These are phyloP conservation scores for Micrasema minimum DNA, from an alignment of 1,140 invertebrate genomes.

Conservation along the genomic window DNA sequence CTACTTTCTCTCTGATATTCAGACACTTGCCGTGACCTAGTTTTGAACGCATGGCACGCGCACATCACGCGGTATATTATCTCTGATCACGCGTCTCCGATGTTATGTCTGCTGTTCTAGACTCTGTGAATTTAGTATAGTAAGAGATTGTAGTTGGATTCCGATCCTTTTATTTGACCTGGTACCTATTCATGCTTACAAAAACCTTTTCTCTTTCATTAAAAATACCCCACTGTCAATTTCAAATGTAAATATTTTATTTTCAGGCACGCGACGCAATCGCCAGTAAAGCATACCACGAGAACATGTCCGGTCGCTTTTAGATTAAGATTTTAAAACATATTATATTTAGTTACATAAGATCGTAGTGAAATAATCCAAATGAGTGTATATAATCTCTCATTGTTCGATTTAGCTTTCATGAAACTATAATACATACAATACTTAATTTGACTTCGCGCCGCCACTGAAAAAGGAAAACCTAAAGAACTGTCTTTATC, in stretches of 20 bases:
- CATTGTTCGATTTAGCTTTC: constrained; percentile 11
- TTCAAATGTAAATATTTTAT: constrained; percentile 14
- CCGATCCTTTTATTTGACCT: background rate
- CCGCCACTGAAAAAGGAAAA: constrained; percentile 5
- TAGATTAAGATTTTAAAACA: constrained; percentile 17
- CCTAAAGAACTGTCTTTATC: too few relatives aligned
- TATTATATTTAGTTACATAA: constrained; percentile 18
- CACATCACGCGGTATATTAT: too few relatives aligned
- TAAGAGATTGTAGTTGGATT: background rate
- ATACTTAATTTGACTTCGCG: constrained; percentile 19
- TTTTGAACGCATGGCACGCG: too few relatives aligned
- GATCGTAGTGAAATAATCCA: constrained; percentile 5
- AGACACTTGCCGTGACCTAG: too few relatives aligned
- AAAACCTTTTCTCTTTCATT: too few relatives aligned
- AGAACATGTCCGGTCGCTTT: constrained; percentile 20
- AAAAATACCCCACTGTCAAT: too few relatives aligned
- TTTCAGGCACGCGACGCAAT: constrained; percentile 50
- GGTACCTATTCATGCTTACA: background rate
- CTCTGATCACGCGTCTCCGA: too few relatives aligned
- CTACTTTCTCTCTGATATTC: background rate
- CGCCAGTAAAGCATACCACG: constrained; percentile 42
- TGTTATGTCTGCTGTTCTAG: too few relatives aligned
- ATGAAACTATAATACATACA: background rate
- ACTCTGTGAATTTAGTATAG: too few relatives aligned
- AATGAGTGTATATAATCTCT: constrained; percentile 33